phyloP scores from a whole-genome alignment of 2,113 vertebrate species.

The Meleagris gallopavo region DNA sequence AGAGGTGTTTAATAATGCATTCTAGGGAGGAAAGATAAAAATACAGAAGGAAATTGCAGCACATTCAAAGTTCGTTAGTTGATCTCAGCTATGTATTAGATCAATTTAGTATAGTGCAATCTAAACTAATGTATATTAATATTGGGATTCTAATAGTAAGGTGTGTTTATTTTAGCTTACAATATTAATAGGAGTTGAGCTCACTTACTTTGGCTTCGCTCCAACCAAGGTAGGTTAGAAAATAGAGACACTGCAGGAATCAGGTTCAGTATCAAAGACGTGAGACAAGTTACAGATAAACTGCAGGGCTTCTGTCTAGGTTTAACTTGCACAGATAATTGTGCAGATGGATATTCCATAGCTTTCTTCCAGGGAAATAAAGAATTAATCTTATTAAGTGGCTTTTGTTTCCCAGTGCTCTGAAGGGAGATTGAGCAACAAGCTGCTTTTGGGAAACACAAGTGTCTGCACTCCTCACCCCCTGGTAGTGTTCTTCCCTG shows the following conservation, averaged over 20 bases:
- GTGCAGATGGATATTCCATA: neutral
- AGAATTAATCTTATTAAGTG: neutral
- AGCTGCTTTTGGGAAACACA: neutral
- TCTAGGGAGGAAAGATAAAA: neutral
- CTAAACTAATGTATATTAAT: neutral
- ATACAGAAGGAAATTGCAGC: neutral
- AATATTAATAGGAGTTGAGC: neutral
- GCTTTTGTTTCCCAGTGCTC: neutral
- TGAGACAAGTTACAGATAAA: neutral
- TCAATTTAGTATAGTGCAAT: neutral
- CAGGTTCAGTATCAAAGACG: neutral
- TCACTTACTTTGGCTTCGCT: neutral
- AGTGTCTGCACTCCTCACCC: neutral
- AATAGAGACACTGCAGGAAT: neutral
- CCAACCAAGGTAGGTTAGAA: neutral
- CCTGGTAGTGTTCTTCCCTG: neutral
- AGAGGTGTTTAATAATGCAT: neutral
- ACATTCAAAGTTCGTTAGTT: neutral
- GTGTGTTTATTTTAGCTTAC: neutral
- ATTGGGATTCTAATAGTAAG: neutral
- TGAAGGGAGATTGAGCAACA: neutral
- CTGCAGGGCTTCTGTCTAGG: neutral
- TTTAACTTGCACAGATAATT: neutral
- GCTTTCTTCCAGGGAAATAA: neutral
- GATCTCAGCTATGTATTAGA: neutral